phyloP scores from a whole-genome alignment of 2,888 invertebrate species.

The Parnassius mnemosyne region DNA sequence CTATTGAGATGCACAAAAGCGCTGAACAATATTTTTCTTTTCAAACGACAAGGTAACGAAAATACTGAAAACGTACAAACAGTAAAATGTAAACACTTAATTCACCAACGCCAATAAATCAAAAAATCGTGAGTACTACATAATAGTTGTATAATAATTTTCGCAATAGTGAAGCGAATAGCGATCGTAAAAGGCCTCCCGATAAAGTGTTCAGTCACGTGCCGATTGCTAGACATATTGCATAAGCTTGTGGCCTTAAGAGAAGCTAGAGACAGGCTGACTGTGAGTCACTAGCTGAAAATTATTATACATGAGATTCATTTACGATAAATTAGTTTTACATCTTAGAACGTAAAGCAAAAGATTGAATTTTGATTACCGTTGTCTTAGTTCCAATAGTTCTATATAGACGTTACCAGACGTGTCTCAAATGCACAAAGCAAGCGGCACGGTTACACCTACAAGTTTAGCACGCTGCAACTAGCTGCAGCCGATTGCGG shows the following conservation, averaged over 20 bases:
- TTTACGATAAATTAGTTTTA: neutral
- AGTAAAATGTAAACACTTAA: no score
- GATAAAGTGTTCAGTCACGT: conserved; percentile 19
- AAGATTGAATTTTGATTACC: no score
- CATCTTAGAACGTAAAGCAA: no score
- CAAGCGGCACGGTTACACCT: neutral
- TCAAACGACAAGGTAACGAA: no score
- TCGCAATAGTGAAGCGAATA: conserved; percentile 3
- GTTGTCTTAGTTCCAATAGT: neutral
- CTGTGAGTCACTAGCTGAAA: conserved; percentile 14
- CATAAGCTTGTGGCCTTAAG: conserved; percentile 43
- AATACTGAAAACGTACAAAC: no score
- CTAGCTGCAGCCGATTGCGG: no score
- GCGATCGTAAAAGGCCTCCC: conserved; percentile 25
- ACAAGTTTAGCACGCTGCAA: no score
- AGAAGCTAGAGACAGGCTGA: conserved; percentile 38
- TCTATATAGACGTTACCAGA: neutral
- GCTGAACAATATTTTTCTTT: no score
- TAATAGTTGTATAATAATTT: neutral
- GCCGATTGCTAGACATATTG: conserved; percentile 31
- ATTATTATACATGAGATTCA: neutral
- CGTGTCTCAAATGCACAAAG: neutral
- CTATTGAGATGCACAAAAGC: no score
- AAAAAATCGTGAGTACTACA: no score
- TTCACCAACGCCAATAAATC: no score